These are phyloP conservation scores for Bibio marci DNA, from an alignment of 2,888 invertebrate genomes.

Conservation along the genomic window DNA sequence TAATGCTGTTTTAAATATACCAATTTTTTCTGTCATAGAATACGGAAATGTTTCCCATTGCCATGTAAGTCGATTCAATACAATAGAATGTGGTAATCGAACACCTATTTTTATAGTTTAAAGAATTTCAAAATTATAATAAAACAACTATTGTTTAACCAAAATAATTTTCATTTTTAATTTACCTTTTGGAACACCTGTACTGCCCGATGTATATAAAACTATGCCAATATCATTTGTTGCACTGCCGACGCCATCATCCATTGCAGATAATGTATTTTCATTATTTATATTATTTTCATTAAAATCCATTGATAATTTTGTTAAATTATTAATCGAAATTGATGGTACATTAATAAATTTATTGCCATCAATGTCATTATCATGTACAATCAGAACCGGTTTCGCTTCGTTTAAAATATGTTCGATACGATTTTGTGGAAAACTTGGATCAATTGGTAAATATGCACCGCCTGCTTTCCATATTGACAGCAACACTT, in stretches of 20 bases:
- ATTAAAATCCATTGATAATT: constrained; percentile 14
- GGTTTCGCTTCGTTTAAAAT: constrained; percentile 61
- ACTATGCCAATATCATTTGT: constrained; percentile 44
- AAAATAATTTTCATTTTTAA: not conserved
- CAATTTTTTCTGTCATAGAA: constrained; percentile 41
- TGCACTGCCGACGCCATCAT: no score
- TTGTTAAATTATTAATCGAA: constrained; percentile 18
- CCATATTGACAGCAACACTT: constrained; percentile 53
- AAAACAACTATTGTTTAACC: no score
- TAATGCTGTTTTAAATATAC: constrained; percentile 78
- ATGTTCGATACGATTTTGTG: constrained; percentile 53
- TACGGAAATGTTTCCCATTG: constrained; percentile 74
- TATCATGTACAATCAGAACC: constrained; percentile 43
- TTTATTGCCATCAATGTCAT: constrained; percentile 19
- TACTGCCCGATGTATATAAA: constrained; percentile 77
- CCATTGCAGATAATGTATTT: constrained; percentile 29
- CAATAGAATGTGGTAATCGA: constrained; percentile 54
- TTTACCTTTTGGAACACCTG: constrained; percentile 71
- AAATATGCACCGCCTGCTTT: constrained; percentile 73
- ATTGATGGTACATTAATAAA: constrained; percentile 19
- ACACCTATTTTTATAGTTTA: constrained; percentile 41
- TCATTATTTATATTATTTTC: constrained; percentile 21
- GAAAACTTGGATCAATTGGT: constrained; percentile 59
- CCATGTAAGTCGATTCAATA: constrained; percentile 73
- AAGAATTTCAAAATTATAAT: not conserved